Evolutionary conservation across 2,113 vertebrate genomes (phyloP), one percentile per base, ranked within the genome.

Genomic region (Psilopogon haemacephalus): DNA sequence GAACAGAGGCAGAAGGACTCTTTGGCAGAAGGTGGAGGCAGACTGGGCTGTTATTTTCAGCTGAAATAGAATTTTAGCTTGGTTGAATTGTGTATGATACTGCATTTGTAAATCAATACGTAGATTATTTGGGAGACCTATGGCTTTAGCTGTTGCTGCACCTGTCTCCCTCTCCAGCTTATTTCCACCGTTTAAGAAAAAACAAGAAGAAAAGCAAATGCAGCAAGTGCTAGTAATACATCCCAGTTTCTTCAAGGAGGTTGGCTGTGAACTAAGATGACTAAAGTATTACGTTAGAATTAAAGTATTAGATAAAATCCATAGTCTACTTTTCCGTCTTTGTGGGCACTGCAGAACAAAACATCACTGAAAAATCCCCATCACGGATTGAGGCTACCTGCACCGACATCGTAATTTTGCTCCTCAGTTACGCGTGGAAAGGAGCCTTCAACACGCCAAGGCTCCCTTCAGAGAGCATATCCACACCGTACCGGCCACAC

Each of bases 161-260:
- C 65, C 65, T 30, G 6, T 27, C 58, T 86, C 44, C 54, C 48
- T 72, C 16, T 52, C 62, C 58, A 77, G 56, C 76, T 74, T 59
- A 80, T 63, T 86, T 73, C 60, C 52, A 83, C 72, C 23, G 90
- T 86, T 71, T 0, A 5, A 74, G 55, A 63, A 62, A 72, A 0
- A 55, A 8, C 69, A 50, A 63, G 50, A 72, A 69, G 77, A 72
- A 91, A 90, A 84, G 77, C 68, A 88, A 62, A 81, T 28, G 50
- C 84, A 96, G 84, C 76, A 58, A 90, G 63, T 62, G 19, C 38
- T 30, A 35, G 35, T 23, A 88, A 16, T 56, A 84, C 46, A 90
- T 68, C 86, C 96, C 55, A 64, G 78, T 94, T 95, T 94, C 84
- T 89, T 91, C 88, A 78, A 92, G 88, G 92, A 92, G 55, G 70